Percentiles rank a stretch among this genome's conserved stretches.
These are phyloP conservation scores for Zygothrica quintamaculata DNA, from an alignment of 2,888 invertebrate genomes.

Conservation along the genomic window DNA sequence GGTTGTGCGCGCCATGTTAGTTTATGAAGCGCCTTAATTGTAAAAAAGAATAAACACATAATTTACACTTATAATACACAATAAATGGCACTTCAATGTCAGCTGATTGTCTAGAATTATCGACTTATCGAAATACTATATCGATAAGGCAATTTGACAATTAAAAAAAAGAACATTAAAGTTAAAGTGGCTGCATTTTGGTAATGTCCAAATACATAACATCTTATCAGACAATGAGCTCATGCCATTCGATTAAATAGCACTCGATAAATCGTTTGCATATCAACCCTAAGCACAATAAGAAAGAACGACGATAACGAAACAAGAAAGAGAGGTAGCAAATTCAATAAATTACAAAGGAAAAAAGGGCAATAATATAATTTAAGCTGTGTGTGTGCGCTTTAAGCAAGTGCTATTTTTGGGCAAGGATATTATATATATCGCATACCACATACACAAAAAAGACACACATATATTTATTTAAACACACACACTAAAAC, in stretches of 20 bases:
- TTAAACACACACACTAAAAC: slow-evolving; percentile 28
- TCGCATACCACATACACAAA: slow-evolving; percentile 44
- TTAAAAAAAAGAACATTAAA: too few relatives aligned
- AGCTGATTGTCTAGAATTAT: slow-evolving; percentile 32
- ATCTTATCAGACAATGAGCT: slow-evolving; percentile 48
- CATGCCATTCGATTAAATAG: slow-evolving; percentile 40
- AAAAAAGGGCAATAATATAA: slow-evolving; percentile 58
- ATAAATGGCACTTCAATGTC: slow-evolving; percentile 44
- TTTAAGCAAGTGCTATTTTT: slow-evolving; percentile 59
- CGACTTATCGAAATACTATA: slow-evolving; percentile 1
- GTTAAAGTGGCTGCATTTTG: slow-evolving; percentile 4
- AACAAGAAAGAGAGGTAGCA: slow-evolving; percentile 67
- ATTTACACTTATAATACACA: slow-evolving; percentile 15
- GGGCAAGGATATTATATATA: slow-evolving; percentile 50
- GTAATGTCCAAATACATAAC: slow-evolving; percentile 9
- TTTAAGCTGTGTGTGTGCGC: slow-evolving; percentile 66
- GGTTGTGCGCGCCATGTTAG: slow-evolving; percentile 66
- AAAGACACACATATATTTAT: too few relatives aligned
- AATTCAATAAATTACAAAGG: slow-evolving; percentile 66
- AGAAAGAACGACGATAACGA: slow-evolving; percentile 62
- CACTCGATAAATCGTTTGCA: slow-evolving; percentile 37
- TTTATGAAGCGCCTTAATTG: slow-evolving; percentile 33
- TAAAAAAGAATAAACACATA: slow-evolving; percentile 42
- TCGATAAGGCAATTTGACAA: slow-evolving; percentile 35
- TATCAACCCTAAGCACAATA: slow-evolving; percentile 56